These are phyloP conservation scores for Porites cylindrica DNA, from an alignment of 92 coral and sea anemone species.

Conservation along the genomic window DNA sequence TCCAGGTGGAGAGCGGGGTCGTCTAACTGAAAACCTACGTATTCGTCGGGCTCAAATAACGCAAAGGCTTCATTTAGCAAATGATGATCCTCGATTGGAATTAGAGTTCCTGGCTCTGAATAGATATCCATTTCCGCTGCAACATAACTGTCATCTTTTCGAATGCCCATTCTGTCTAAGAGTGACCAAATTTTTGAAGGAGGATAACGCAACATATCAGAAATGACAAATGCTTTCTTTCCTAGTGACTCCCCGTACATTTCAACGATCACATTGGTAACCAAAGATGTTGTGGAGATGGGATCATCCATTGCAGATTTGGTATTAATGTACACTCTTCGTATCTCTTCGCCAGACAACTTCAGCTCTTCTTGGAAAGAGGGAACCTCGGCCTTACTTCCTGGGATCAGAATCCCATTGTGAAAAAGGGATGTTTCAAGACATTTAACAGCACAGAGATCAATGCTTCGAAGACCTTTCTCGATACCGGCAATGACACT, in stretches of 20 bases:
- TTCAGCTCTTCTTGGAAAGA: slow-evolving; percentile 53
- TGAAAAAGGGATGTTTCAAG: slow-evolving; percentile 38
- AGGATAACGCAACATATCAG: slow-evolving; percentile 48
- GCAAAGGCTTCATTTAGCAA: slow-evolving; percentile 60
- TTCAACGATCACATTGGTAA: neutral
- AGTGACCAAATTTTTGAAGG: slow-evolving; percentile 40
- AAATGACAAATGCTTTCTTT: slow-evolving; percentile 41
- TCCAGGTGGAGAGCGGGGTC: slow-evolving; percentile 72
- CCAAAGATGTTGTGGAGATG: neutral
- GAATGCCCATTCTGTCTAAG: slow-evolving; percentile 52
- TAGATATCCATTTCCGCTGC: slow-evolving; percentile 3
- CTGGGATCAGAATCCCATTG: slow-evolving; percentile 40
- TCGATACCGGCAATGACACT: slow-evolving; percentile 37
- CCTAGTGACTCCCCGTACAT: slow-evolving; percentile 39
- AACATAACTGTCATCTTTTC: slow-evolving; percentile 56
- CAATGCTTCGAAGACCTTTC: slow-evolving; percentile 39
- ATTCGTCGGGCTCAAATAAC: slow-evolving; percentile 75
- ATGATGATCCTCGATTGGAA: slow-evolving; percentile 70
- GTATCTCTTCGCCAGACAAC: slow-evolving; percentile 29
- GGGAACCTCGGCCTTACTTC: slow-evolving; percentile 46
- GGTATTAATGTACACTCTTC: slow-evolving; percentile 61
- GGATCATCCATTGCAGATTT: neutral
- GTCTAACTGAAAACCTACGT: slow-evolving; percentile 76
- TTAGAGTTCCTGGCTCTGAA: slow-evolving; percentile 62
- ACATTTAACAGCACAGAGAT: slow-evolving; percentile 17